These are phyloP conservation scores for Plectrocnemia conspersa DNA, from an alignment of 1,140 invertebrate genomes.

Conservation along the genomic window DNA sequence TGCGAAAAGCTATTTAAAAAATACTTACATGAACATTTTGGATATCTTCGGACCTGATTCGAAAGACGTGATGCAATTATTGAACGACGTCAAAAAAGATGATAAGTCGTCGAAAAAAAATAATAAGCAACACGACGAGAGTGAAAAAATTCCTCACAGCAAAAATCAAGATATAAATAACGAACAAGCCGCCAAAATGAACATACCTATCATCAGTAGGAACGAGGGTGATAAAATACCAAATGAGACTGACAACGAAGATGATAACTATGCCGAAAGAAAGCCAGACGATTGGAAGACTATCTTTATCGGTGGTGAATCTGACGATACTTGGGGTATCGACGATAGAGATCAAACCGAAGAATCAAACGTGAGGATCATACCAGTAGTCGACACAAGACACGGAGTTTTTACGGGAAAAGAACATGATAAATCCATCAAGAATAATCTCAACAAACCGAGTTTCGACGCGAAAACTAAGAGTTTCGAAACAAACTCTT, in stretches of 20 bases:
- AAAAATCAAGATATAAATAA: slow-evolving; percentile 1
- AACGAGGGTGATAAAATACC: not conserved
- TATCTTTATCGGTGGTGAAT: slow-evolving; percentile 11
- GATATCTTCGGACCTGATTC: slow-evolving; percentile 33
- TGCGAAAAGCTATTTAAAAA: slow-evolving; percentile 24
- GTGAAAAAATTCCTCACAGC: slow-evolving; percentile 16
- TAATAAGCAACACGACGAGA: slow-evolving; percentile 7
- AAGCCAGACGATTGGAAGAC: slow-evolving; percentile 12
- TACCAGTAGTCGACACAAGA: slow-evolving; percentile 25
- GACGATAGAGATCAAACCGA: slow-evolving; percentile 24
- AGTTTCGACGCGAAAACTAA: slow-evolving; percentile 6
- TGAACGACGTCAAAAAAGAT: slow-evolving; percentile 32
- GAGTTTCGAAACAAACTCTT: slow-evolving; percentile 18
- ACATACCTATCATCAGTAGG: slow-evolving; percentile 25
- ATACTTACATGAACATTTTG: slow-evolving; percentile 30
- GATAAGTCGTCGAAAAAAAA: slow-evolving; percentile 18
- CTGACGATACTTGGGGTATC: slow-evolving; percentile 28
- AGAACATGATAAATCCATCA: not conserved
- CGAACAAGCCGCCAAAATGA: slow-evolving; percentile 2
- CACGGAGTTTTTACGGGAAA: slow-evolving; percentile 8
- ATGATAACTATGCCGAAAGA: slow-evolving; percentile 8
- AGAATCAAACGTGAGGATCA: slow-evolving; percentile 29
- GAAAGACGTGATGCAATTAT: slow-evolving; percentile 29
- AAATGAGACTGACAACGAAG: slow-evolving; percentile 1
- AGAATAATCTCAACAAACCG: slow-evolving; percentile 6